A percentile compares a stretch with the other conserved stretches of the same genome.
Evolutionary conservation across 35 echinoderm and acorn worm genomes (phyloP).

Genomic region (Chiridota heheva): DNA sequence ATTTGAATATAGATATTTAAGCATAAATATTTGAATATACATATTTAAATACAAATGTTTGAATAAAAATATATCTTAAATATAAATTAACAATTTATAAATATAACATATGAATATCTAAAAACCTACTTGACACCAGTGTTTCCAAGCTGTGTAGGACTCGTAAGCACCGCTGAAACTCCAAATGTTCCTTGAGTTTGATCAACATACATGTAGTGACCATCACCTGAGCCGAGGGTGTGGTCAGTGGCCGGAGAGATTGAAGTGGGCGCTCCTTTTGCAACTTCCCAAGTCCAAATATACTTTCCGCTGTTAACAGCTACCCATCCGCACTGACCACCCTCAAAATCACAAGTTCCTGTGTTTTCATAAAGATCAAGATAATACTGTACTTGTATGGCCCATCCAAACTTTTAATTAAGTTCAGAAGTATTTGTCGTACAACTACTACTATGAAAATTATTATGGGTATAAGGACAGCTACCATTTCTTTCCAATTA

Average conservation of each 20-base stretch:
- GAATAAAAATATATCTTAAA: background rate
- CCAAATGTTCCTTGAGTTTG: constrained; percentile 26
- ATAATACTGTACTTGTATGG: too few species aligned
- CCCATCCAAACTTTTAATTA: too few species aligned
- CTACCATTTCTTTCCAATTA: too few species aligned
- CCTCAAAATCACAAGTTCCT: constrained; percentile 62
- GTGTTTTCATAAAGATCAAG: too few species aligned
- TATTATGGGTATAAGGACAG: too few species aligned
- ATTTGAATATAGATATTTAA: background rate
- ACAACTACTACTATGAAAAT: too few species aligned
- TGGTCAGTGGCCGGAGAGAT: constrained; percentile 24
- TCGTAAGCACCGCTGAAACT: constrained; percentile 20
- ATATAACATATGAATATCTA: background rate
- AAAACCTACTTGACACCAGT: constrained; percentile 14
- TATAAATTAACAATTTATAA: too few species aligned
- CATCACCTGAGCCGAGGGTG: constrained; percentile 17
- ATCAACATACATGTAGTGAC: constrained; percentile 55
- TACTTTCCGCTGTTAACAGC: constrained; percentile 34
- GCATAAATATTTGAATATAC: background rate
- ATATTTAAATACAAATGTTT: background rate
- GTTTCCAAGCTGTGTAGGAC: constrained; percentile 19
- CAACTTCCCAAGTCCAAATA: constrained; percentile 28
- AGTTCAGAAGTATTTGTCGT: too few species aligned
- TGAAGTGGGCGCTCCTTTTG: constrained; percentile 3
- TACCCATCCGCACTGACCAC: constrained; percentile 43